phyloP scores from a whole-genome alignment of 2,888 invertebrate genomes.

The Chaetogeoica ovagalla region DNA sequence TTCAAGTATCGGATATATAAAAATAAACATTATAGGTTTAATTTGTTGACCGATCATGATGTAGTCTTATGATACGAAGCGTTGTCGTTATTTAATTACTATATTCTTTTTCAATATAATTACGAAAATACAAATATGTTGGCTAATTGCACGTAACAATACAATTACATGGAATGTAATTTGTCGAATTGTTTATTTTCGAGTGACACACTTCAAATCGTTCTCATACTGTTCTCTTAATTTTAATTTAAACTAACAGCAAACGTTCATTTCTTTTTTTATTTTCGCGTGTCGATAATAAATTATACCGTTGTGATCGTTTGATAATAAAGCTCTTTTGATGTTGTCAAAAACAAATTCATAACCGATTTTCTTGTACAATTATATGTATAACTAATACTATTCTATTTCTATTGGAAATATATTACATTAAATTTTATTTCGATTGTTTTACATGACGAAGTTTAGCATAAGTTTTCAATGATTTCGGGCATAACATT shows the following conservation, averaged over 20 bases:
- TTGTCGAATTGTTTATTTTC: background rate
- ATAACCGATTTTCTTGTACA: too few relatives aligned
- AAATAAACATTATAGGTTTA: too few relatives aligned
- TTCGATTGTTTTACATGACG: too few relatives aligned
- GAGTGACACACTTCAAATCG: background rate
- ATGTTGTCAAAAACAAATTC: background rate
- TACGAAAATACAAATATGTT: too few relatives aligned
- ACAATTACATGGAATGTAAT: background rate
- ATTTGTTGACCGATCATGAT: too few relatives aligned
- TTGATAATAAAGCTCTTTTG: background rate
- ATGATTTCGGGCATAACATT: too few relatives aligned
- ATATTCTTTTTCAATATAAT: too few relatives aligned
- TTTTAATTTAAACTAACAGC: background rate
- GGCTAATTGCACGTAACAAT: background rate
- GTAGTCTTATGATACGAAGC: background rate
- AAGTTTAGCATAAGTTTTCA: too few relatives aligned
- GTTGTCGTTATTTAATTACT: background rate
- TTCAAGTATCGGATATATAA: too few relatives aligned
- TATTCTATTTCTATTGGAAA: too few relatives aligned
- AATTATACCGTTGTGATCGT: background rate
- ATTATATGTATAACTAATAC: too few relatives aligned
- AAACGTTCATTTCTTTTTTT: background rate
- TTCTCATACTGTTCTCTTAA: background rate
- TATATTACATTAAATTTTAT: too few relatives aligned
- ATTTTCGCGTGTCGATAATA: background rate